Conservation (phyloP, 2,797 vertebrate species). For the Emys orbicularis region DNA sequence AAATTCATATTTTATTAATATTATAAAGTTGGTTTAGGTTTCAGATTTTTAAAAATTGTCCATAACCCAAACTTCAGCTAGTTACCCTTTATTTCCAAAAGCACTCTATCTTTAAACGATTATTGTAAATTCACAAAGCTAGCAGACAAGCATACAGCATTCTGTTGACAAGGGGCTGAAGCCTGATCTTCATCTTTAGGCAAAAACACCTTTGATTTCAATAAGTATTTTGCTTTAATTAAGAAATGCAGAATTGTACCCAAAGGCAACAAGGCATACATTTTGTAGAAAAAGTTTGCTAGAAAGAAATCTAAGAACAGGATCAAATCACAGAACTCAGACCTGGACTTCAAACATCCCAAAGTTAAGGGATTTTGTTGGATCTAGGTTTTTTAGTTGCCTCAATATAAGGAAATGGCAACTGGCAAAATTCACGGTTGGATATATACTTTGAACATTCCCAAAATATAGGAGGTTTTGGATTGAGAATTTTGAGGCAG, state of each 20-base stretch:
- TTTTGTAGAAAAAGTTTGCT: background rate
- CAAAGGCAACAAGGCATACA: accelerated
- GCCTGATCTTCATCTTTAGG: background rate
- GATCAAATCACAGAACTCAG: background rate
- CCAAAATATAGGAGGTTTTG: background rate
- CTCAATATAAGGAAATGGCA: background rate
- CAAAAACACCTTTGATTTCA: background rate
- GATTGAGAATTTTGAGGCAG: background rate
- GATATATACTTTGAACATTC: background rate
- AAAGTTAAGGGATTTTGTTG: background rate
- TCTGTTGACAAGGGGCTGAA: background rate
- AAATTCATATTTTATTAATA: background rate
- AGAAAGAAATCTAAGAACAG: background rate
- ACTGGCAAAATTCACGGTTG: background rate
- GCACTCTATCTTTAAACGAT: background rate
- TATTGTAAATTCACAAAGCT: background rate
- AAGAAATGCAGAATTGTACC: background rate
- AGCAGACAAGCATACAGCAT: background rate
- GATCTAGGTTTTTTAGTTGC: background rate
- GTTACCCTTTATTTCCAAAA: background rate
- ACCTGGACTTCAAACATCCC: background rate
- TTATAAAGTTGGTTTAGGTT: background rate
- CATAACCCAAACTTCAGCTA: background rate
- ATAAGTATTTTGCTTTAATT: background rate
- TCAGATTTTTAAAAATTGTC: background rate